These are phyloP conservation scores for Aurelia aurita DNA, from an alignment of 30 jellyfish, hydroid and myxozoan genomes.

Conservation along the genomic window DNA sequence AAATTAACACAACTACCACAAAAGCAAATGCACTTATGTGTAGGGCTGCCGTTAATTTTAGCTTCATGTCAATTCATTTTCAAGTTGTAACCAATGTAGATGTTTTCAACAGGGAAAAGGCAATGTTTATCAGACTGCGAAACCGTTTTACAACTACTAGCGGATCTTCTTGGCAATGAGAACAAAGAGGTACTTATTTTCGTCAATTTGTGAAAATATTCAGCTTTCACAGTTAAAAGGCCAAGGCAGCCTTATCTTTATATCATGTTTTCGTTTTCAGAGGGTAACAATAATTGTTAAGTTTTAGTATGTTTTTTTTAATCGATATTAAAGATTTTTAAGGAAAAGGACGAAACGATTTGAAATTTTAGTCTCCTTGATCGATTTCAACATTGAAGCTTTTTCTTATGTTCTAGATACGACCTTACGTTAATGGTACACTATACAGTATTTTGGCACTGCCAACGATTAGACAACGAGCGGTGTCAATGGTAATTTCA, in stretches of 20 bases:
- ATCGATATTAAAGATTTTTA: no score
- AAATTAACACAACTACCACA: no score
- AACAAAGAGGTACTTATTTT: slow-evolving; percentile 73
- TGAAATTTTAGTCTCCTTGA: no score
- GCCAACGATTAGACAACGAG: slow-evolving; percentile 83
- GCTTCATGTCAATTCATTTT: no score
- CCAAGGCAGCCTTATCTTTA: no score
- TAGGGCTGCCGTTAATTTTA: no score
- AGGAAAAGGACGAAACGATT: no score
- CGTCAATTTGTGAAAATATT: background rate
- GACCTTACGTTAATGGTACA: slow-evolving; percentile 96
- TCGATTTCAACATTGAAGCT: no score
- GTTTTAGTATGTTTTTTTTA: no score
- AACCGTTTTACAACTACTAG: slow-evolving; percentile 69
- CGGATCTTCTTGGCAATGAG: slow-evolving; percentile 79
- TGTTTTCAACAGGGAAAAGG: slow-evolving; percentile 62
- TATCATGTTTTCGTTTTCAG: no score
- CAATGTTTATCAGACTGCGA: slow-evolving; percentile 68
- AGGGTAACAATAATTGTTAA: no score
- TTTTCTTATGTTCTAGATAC: slow-evolving; percentile 56
- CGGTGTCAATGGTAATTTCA: slow-evolving; percentile 74
- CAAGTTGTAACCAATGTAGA: background rate
- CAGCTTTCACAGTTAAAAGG: background rate
- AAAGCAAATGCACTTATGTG: no score
- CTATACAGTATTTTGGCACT: slow-evolving; percentile 85